Evolutionary conservation across 2,888 invertebrate genomes (phyloP), one percentile per base, ranked within the genome.

Genomic region (Tholera decimalis): DNA sequence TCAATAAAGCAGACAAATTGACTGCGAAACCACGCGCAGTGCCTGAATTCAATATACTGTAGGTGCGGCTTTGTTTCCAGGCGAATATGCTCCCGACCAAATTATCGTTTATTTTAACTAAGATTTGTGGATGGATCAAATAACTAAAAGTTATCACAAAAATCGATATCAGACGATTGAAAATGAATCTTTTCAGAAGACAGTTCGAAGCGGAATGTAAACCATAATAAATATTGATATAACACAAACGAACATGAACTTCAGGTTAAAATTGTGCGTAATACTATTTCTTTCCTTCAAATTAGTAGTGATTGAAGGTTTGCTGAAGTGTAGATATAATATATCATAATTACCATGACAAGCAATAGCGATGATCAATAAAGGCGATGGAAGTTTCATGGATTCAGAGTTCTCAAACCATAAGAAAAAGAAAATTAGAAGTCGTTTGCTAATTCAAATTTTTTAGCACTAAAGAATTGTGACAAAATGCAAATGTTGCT

Each of bases 1-100:
- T 89, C 91, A 90, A 93, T 93, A 91, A 91, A 92, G 91, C 90
- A 89, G 89, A 89, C 91, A 92, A 93, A 93, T 92, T 89, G 91
- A 90, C 92, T 92, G 91, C 88, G 88, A 92, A 92, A 91, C 89
- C 84, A 84, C 85, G 84, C 79, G 84, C 85, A 81, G 87, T 84
- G 82, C 83, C 85, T 85, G 85, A 85, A 89, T 91, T 90, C 90
- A 91, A 92, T 92, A 90, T 86, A 84, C 77, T 80, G 80, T 85
- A 91, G 92, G 91, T 87, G 91, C 83, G 92, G 87, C 89, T 71
- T 84, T 91, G 92, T 92, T 88, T 89, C 89, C 86, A 88, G 79
- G 88, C 89, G 91, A 90, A 91, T 89, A 88, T 89, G 54, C 43
- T 81, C 83, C 82, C 79, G 74, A 83, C 68, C 58, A 85, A 80